phyloP scores from a whole-genome alignment of 2,113 vertebrate species.

The Chitala chitala region DNA sequence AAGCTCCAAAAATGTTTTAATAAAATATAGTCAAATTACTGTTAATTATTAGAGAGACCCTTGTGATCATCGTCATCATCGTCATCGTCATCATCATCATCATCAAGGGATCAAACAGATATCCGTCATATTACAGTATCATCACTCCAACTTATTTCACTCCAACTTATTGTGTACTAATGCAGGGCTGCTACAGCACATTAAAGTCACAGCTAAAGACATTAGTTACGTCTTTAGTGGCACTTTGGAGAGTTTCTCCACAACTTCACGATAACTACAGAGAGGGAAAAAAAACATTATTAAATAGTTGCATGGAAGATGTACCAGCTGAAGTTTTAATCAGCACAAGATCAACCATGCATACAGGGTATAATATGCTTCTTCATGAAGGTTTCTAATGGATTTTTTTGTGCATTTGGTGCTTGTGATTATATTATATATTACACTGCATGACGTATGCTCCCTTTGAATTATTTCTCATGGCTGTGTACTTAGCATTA shows the following conservation, averaged over 20 bases:
- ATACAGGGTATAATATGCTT: neutral
- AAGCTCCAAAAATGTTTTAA: too few relatives aligned
- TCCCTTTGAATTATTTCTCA: neutral
- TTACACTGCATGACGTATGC: constrained; percentile 12
- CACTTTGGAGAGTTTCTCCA: neutral
- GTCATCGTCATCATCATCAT: too few relatives aligned
- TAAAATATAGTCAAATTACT: too few relatives aligned
- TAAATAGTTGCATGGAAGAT: constrained; percentile 14
- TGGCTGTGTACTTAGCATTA: neutral
- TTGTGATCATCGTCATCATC: too few relatives aligned
- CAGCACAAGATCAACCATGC: neutral
- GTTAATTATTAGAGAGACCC: too few relatives aligned
- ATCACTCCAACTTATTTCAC: too few relatives aligned
- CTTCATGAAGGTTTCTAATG: constrained; percentile 4
- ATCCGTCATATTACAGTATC: too few relatives aligned
- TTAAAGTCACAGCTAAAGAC: neutral
- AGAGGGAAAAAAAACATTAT: neutral
- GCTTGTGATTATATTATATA: constrained; percentile 7
- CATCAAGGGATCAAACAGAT: too few relatives aligned
- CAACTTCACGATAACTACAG: constrained; percentile 6
- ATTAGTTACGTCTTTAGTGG: neutral
- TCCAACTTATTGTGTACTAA: neutral
- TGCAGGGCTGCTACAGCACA: neutral
- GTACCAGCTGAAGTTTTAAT: neutral
- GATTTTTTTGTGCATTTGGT: constrained; percentile 3